Percentiles rank a stretch among this genome's conserved stretches.
These are phyloP conservation scores for Melanotaenia boesemani DNA, from an alignment of 2,797 vertebrate species.

Conservation along the genomic window DNA sequence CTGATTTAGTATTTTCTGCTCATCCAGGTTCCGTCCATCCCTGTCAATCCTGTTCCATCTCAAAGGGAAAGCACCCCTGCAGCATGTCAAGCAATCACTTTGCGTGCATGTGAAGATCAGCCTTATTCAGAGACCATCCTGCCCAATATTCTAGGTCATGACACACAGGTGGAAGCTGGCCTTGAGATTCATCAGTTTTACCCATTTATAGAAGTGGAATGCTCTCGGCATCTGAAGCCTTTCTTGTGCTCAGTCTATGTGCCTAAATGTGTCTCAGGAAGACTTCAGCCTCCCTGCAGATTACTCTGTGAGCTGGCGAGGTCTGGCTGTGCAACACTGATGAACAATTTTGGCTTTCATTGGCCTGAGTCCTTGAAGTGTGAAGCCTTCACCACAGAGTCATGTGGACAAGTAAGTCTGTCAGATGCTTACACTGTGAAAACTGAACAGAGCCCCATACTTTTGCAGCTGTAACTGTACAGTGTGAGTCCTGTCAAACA, in stretches of 20 bases:
- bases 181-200: neutral
- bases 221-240: conserved; percentile 62
- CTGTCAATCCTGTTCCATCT: neutral
- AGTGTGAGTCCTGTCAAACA: too few species aligned
- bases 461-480: too few species aligned
- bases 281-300: conserved; percentile 56
- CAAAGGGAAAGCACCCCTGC: neutral
- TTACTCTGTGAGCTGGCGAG: conserved; percentile 55
- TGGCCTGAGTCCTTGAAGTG: conserved; percentile 61
- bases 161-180: conserved; percentile 28
- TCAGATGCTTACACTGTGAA: neutral
- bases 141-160: conserved; percentile 65
- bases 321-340: conserved; percentile 45
- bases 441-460: too few species aligned
- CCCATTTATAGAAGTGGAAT: conserved; percentile 47
- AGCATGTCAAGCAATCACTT: conserved; percentile 61
- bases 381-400: conserved; percentile 49
- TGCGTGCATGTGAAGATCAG: conserved; percentile 55
- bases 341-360: conserved; percentile 36
- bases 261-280: conserved; percentile 64
- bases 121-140: conserved; percentile 66
- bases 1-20: conserved; percentile 4
- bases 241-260: conserved; percentile 74
- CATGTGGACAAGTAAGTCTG: conserved; percentile 54
- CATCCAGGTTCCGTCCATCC: conserved; percentile 18